These are phyloP conservation scores for Erethizon dorsatum DNA, from an alignment of 2,797 vertebrate genomes.

Conservation along the genomic window DNA sequence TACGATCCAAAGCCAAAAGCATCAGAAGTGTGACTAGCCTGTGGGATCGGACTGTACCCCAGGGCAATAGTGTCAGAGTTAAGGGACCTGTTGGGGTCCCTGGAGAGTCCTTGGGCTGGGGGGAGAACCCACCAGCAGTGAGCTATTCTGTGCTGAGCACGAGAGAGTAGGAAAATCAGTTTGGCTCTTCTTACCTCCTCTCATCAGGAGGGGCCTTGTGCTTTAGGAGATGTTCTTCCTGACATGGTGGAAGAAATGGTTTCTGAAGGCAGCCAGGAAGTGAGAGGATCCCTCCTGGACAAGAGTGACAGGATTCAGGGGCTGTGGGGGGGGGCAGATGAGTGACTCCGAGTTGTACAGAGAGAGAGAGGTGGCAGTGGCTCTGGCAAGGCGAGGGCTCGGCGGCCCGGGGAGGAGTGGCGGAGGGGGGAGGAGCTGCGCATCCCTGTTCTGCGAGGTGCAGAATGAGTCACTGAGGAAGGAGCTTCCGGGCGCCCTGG, in stretches of 20 bases:
- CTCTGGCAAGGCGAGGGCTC: neutral
- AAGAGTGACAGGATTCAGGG: neutral
- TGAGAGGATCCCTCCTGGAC: neutral
- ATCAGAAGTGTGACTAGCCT: neutral
- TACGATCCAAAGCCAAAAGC: neutral
- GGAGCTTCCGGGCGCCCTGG: neutral
- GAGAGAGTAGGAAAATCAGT: neutral
- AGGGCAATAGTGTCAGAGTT: neutral
- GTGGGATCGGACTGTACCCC: neutral
- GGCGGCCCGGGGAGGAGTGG: too few relatives aligned
- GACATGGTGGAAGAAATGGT: neutral
- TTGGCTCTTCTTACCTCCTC: neutral
- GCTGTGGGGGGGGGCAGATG: neutral
- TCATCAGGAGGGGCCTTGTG: neutral
- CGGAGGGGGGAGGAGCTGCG: too few relatives aligned
- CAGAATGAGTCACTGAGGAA: neutral
- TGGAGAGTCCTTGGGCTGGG: neutral
- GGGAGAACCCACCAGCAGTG: neutral
- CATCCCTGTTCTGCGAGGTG: too few relatives aligned
- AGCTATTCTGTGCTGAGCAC: neutral
- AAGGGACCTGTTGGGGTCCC: neutral
- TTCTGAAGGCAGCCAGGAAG: neutral
- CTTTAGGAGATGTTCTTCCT: neutral
- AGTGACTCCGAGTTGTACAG: neutral
- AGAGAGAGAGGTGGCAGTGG: accelerated